phyloP scores from a whole-genome alignment of 1,140 invertebrate genomes.

The Yoshiicerus persimilis region DNA sequence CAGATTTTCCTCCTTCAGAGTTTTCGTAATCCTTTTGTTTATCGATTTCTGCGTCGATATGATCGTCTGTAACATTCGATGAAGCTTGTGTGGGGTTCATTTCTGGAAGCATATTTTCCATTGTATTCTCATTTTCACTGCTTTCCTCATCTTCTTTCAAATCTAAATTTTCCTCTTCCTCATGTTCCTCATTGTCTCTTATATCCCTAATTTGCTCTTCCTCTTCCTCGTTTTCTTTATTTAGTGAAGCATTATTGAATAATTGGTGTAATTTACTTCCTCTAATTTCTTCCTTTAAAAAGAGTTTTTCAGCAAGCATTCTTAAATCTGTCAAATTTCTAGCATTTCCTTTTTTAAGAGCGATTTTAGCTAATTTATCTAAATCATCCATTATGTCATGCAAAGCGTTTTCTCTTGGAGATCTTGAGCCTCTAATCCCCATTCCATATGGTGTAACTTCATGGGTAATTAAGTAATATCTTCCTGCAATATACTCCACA shows the following conservation, averaged over 20 bases:
- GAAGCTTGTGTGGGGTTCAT: background rate
- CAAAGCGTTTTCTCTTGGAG: background rate
- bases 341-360: no score
- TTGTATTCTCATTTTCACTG: background rate
- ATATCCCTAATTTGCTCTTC: background rate
- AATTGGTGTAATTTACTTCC: background rate
- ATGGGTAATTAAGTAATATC: background rate
- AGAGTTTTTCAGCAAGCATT: background rate
- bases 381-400: background rate
- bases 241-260: background rate
- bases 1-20: background rate
- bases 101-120: background rate
- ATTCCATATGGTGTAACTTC: background rate
- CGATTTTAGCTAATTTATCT: background rate
- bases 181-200: background rate
- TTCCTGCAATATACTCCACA: background rate
- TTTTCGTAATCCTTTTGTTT: background rate
- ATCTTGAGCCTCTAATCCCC: background rate
- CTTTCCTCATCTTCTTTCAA: background rate
- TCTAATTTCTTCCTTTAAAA: background rate
- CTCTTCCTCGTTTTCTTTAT: background rate
- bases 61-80: background rate
- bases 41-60: background rate
- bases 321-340: background rate
- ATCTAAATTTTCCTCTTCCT: background rate